Evolutionary conservation across 1,140 invertebrate genomes (phyloP), one percentile per base, ranked within the genome.

Genomic region (Drosophila ambigua): DNA sequence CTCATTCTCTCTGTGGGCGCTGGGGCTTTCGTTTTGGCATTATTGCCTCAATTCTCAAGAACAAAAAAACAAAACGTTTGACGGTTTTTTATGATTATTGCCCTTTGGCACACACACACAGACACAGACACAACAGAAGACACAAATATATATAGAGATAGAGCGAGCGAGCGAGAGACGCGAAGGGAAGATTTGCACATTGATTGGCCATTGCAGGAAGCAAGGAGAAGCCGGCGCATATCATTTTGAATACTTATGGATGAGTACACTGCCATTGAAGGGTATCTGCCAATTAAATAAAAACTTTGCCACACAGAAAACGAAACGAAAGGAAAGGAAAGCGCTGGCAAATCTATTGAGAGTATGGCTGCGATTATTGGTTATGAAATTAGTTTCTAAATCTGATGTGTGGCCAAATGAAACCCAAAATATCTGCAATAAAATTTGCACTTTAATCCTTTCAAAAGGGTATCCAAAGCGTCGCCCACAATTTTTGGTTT

Each of bases 61-160:
- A 65, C 41, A 84, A 63, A 78, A 65, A 67, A 74, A 51, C 79
- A 80, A 87, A 85, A 59, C 64, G 65, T 68, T 85, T 85, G 77
- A 64, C 81, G 81, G 82, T 87, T 85, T 57, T 85, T 85, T 85
- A 85, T 85, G 82, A 87, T 87, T 85, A 85, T 85, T 85, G 82
- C 81, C 35, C 53, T 77, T 68, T 64, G 64, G 46, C 52, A 66
- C 61, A 64, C 45, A 77, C 66, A 65, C 13, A 67, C 54, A 59
- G 41, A 58, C 45, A 77, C 66, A 65, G 15, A 67, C 54, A 59
- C 44, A 58, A 11, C 63, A 11, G 51, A 5, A 58, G 7, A 44
- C n/a, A 57, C 11, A 49, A 5, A 50, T 2, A 39, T n/a, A 46
- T 2, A 59, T n/a, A 62, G 3, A 63, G 43, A 50, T n/a, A 62